Percentiles rank a stretch among this genome's conserved stretches.
phyloP scores from a whole-genome alignment of 2,113 vertebrate genomes.

The Notothenia coriiceps region DNA sequence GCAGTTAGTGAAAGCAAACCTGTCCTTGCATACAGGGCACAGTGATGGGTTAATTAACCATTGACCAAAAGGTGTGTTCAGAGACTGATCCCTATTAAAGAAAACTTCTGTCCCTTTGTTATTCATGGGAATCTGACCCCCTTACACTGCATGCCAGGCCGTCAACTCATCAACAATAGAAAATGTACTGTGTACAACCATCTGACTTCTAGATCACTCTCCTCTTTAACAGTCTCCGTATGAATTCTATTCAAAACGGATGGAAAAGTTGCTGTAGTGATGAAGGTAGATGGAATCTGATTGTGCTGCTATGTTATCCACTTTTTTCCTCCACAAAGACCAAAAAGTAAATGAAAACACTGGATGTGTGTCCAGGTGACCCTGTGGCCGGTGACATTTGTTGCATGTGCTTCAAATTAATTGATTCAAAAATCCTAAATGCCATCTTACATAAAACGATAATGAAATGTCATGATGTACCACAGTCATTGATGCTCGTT shows the following conservation, averaged over 20 bases:
- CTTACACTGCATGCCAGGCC: no score
- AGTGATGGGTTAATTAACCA: not conserved
- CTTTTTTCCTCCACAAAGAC: not conserved
- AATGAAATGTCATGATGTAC: not conserved
- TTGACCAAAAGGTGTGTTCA: not conserved
- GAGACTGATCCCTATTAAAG: not conserved
- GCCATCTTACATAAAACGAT: not conserved
- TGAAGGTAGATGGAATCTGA: no score
- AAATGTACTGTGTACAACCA: no score
- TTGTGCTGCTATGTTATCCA: not conserved
- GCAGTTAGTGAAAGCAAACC: no score
- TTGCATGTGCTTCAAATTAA: not conserved
- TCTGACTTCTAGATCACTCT: no score
- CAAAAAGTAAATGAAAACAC: no score
- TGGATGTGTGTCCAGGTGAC: not conserved
- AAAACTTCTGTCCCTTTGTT: not conserved
- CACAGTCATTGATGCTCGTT: not conserved
- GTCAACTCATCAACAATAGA: no score
- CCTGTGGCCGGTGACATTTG: not conserved
- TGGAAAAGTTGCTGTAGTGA: not conserved
- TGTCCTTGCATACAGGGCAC: no score
- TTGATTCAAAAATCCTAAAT: constrained; percentile 12
- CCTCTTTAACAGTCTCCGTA: no score
- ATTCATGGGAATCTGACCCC: no score
- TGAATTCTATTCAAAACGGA: not conserved